Percentiles rank a stretch among this genome's conserved stretches.
Conservation (phyloP, 2,888 invertebrate genomes). For the Tricholauxania praeusta region DNA sequence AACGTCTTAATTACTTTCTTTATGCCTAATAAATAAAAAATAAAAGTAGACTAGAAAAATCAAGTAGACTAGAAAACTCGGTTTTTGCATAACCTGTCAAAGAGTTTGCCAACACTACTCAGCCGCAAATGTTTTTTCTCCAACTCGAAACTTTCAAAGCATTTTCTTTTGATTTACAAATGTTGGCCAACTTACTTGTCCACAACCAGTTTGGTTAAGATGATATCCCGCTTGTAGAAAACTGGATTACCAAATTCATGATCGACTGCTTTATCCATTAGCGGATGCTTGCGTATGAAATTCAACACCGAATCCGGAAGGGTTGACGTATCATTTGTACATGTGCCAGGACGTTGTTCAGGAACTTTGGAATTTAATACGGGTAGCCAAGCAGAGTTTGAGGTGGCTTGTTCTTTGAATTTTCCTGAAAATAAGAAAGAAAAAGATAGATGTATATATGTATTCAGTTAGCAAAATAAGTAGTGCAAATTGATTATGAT, state of each 20-base stretch:
- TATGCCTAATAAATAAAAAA: too few relatives aligned
- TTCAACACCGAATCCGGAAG: constrained; percentile 93
- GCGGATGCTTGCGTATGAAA: constrained; percentile 95
- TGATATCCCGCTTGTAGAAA: constrained; percentile 90
- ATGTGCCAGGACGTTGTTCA: constrained; percentile 93
- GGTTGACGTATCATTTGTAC: constrained; percentile 92
- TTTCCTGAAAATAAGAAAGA: constrained; percentile 57
- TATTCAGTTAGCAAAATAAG: not conserved
- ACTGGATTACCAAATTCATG: constrained; percentile 94
- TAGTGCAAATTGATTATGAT: constrained; percentile 33
- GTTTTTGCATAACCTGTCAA: too few relatives aligned
- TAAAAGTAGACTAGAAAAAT: too few relatives aligned
- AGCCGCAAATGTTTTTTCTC: too few relatives aligned
- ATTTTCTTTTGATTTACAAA: constrained; percentile 11
- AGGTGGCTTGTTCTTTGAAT: constrained; percentile 96
- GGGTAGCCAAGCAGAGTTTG: constrained; percentile 94
- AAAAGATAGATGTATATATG: not conserved
- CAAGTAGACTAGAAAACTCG: too few relatives aligned
- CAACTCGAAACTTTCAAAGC: not conserved
- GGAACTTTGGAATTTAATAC: constrained; percentile 92
- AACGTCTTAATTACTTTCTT: too few relatives aligned
- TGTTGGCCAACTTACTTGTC: constrained; percentile 73
- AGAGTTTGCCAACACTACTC: not conserved
- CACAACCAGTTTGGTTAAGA: constrained; percentile 91
- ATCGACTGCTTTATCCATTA: constrained; percentile 97